Conservation (phyloP, 2,888 invertebrate species). For the Athalia rosae region DNA sequence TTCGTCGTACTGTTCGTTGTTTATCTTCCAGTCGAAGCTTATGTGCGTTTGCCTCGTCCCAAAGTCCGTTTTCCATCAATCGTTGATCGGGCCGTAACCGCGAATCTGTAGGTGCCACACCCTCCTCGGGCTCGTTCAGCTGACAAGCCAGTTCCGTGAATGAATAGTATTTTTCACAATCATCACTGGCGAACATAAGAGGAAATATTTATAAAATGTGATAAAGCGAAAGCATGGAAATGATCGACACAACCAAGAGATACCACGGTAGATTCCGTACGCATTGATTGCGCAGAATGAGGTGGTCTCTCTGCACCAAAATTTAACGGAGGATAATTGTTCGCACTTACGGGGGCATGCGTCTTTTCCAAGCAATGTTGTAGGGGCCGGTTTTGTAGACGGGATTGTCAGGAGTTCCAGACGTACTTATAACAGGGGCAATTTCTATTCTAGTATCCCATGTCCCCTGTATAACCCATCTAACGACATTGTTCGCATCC, state of each 20-base stretch:
- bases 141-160: slow-evolving; percentile 97
- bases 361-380: slow-evolving; percentile 90
- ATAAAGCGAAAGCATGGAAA: background rate
- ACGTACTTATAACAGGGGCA: slow-evolving; percentile 87
- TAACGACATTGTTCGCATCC: slow-evolving; percentile 83
- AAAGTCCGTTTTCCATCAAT: slow-evolving; percentile 95
- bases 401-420: slow-evolving; percentile 83
- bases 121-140: slow-evolving; percentile 95
- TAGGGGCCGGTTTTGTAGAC: slow-evolving; percentile 95
- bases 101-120: slow-evolving; percentile 96
- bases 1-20: slow-evolving; percentile 87
- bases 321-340: slow-evolving; percentile 10
- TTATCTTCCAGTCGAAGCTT: slow-evolving; percentile 95
- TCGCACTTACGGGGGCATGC: slow-evolving; percentile 80
- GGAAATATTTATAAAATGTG: background rate
- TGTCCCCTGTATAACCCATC: slow-evolving; percentile 86
- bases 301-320: background rate
- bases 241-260: background rate
- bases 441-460: slow-evolving; percentile 98
- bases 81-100: slow-evolving; percentile 96
- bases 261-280: too few species aligned
- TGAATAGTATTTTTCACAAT: slow-evolving; percentile 88
- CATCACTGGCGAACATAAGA: slow-evolving; percentile 73
- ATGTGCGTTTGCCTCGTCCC: slow-evolving; percentile 93
- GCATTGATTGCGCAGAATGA: background rate